Conservation (phyloP, 2,113 vertebrate species). For the Lamprotornis superbus region DNA sequence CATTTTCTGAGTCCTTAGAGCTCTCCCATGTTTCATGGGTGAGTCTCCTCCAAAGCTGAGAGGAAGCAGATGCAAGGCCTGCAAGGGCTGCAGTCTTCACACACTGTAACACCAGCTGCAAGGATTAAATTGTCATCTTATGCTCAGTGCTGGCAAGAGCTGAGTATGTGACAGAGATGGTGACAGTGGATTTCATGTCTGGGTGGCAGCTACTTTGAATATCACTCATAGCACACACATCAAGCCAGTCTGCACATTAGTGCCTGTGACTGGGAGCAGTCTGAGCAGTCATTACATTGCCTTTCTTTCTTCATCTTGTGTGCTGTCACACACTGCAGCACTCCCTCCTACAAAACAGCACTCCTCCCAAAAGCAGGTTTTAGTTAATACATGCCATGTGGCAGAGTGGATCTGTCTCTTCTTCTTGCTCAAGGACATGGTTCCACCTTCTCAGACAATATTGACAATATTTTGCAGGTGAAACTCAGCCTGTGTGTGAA, state of each 20-base stretch:
- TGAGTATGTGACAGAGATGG: neutral
- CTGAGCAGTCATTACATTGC: neutral
- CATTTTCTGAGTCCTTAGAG: neutral
- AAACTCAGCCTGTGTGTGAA: neutral
- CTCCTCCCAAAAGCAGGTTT: neutral
- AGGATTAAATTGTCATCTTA: conserved; percentile 30
- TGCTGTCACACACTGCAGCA: conserved; percentile 3
- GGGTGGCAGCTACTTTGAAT: neutral
- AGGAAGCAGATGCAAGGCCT: conserved; percentile 9
- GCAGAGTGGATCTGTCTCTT: neutral
- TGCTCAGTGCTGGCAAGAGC: conserved; percentile 6
- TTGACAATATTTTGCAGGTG: neutral
- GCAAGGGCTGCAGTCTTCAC: neutral
- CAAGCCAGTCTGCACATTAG: neutral
- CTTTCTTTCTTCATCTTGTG: neutral
- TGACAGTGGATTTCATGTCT: neutral
- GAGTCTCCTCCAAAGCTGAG: neutral
- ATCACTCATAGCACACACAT: neutral
- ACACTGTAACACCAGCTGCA: conserved; percentile 7
- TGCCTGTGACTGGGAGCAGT: neutral
- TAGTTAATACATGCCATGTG: neutral
- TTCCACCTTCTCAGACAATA: neutral
- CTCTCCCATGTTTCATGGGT: neutral
- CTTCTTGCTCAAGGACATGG: neutral
- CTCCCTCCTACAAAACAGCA: neutral